These are phyloP conservation scores for Clamator glandarius DNA, from an alignment of 2,797 vertebrate species.

Conservation along the genomic window DNA sequence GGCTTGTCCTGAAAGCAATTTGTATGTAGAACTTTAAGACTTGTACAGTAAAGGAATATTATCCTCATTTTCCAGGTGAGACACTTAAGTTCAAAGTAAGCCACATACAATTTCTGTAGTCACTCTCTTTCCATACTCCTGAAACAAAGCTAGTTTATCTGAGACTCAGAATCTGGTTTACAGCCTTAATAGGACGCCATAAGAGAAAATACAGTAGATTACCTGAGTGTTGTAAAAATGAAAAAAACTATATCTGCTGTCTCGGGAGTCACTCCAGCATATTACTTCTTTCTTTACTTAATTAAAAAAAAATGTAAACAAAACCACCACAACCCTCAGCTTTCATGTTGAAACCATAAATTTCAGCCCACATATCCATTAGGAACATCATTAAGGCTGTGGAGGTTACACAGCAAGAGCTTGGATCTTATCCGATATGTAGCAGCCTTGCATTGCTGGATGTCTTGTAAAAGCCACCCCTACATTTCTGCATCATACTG, in stretches of 20 bases:
- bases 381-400: constrained; percentile 55
- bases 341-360: constrained; percentile 8
- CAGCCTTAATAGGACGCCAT: not conserved
- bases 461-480: constrained; percentile 54
- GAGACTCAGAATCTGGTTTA: not conserved
- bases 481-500: constrained; percentile 43
- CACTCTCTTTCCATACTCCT: not conserved
- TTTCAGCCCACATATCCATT: constrained; percentile 62
- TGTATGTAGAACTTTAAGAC: not conserved
- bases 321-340: not conserved
- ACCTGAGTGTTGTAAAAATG: not conserved
- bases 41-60: not conserved
- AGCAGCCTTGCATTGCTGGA: constrained; percentile 49
- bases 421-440: constrained; percentile 5
- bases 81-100: not conserved
- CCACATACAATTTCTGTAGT: not conserved
- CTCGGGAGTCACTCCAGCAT: not conserved
- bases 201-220: not conserved
- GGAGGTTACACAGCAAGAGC: constrained; percentile 57
- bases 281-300: not conserved
- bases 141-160: not conserved
- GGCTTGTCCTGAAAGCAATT: not conserved
- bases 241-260: not conserved
- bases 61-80: not conserved
- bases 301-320: not conserved